Conservation (phyloP, 2,888 invertebrate species). For the Nomada hirtipes region DNA sequence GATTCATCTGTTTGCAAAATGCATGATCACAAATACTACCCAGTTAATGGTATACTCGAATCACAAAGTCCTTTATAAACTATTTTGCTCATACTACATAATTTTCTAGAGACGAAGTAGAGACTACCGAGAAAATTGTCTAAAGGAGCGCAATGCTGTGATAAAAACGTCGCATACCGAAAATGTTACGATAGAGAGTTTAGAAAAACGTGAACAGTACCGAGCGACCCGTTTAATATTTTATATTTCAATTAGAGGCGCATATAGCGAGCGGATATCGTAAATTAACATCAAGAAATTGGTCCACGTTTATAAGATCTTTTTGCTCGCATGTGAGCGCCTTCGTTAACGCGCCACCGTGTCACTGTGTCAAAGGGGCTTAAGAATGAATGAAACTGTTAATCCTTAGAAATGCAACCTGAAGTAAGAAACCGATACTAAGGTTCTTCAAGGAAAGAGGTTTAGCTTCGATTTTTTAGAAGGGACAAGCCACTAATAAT, state of each 20-base stretch:
- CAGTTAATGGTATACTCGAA: no score
- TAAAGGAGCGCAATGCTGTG: neutral
- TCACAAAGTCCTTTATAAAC: neutral
- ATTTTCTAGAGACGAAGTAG: neutral
- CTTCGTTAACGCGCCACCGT: slow-evolving; percentile 1
- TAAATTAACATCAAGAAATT: slow-evolving; percentile 6
- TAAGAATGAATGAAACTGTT: slow-evolving; percentile 12
- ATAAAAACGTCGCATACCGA: neutral
- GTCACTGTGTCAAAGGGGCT: slow-evolving; percentile 4
- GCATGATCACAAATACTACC: neutral
- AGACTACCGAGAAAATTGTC: neutral
- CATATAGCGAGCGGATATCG: slow-evolving; percentile 4
- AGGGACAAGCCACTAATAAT: neutral
- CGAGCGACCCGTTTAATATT: slow-evolving; percentile 11
- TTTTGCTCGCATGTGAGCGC: neutral
- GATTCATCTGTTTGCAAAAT: neutral
- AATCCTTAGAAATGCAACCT: neutral
- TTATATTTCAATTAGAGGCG: slow-evolving; percentile 16
- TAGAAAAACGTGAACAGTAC: slow-evolving; percentile 2
- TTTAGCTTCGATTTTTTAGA: neutral
- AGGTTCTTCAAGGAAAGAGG: no score
- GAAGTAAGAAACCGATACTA: neutral
- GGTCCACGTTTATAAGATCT: neutral
- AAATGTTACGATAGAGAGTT: slow-evolving; percentile 7
- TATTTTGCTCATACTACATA: neutral